Base-by-base conservation (phyloP, 2,888 invertebrate species). In the Perithous albicinctus region DNA sequence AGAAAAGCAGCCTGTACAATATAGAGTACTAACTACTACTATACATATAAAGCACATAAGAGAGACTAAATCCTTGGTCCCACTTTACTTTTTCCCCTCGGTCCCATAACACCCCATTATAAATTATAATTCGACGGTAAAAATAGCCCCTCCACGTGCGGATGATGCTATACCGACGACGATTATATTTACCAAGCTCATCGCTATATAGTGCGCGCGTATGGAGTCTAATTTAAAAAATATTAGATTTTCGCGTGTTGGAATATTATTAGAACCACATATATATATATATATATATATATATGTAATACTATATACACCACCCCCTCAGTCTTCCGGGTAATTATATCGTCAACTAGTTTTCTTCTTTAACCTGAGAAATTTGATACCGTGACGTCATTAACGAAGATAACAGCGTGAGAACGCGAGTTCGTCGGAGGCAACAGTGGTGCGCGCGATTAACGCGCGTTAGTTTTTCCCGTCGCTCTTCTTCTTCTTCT, bases 311-410 rank as follows among this genome's bases (percentile, higher is more conserved):
- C n/a, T n/a, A n/a, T n/a, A n/a, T n/a, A n/a, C n/a, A n/a, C n/a
- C n/a, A n/a, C n/a, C n/a, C 51, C 48, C 38, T 29, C 69, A 59
- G 18, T 66, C 79, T 82, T 82, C 82, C 79, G 79, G 82, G 82
- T 82, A 82, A 82, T 82, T 82, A 76, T 76, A 82, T 82, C 82
- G 82, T 79, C 79, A 82, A 76, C 79, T 80, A 81, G 78, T 85
- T 82, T 77, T 72, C 77, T 80, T 80, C 73, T 82, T 73, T 78
- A 77, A 85, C 82, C 83, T 84, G 84, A 84, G 85, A 85, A 84
- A 82, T 85, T 85, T 85, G 83, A 85, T 83, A 81, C 83, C 85
- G 85, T 85, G 85, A 85, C 85, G 85, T 85, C 85, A 85, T 85
- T 85, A 85, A 81, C 77, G 76, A 78, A 74, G 83, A 85, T 82